Percentiles rank a stretch among this genome's conserved stretches.
These are phyloP conservation scores for Mya arenaria DNA, from an alignment of 1,140 invertebrate species.

Conservation along the genomic window DNA sequence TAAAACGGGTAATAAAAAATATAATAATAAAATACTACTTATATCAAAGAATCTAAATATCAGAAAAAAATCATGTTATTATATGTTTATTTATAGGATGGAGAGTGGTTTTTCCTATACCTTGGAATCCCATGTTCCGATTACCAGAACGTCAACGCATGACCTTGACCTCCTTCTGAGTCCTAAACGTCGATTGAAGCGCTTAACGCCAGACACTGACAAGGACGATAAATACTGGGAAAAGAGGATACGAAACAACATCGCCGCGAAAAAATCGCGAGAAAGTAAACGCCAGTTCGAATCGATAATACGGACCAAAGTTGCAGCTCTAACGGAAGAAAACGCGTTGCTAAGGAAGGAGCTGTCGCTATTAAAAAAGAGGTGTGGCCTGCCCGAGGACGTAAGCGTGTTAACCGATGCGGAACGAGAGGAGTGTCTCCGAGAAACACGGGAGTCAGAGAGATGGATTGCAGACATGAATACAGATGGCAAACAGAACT, in stretches of 20 bases:
- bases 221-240: constrained; percentile 99
- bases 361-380: constrained; percentile 14
- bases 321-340: constrained; percentile 34
- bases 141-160: neutral
- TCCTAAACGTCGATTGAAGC: constrained; percentile 55
- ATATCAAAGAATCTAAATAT: neutral
- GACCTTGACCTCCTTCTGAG: neutral
- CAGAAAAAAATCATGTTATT: neutral
- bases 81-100: neutral
- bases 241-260: constrained; percentile 94
- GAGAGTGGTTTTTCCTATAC: neutral
- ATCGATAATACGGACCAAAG: neutral
- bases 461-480: neutral
- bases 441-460: too few species aligned
- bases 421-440: constrained; percentile 5
- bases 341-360: constrained; percentile 51
- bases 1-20: neutral
- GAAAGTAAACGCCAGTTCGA: constrained; percentile 48
- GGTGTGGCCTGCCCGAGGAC: constrained; percentile 30
- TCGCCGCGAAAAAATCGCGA: constrained; percentile 79
- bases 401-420: constrained; percentile 7
- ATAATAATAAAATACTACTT: neutral
- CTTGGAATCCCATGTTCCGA: neutral
- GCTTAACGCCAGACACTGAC: constrained; percentile 93
- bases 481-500: neutral